phyloP scores from a whole-genome alignment of 2,888 invertebrate genomes.

The Acanthopleura granulata region DNA sequence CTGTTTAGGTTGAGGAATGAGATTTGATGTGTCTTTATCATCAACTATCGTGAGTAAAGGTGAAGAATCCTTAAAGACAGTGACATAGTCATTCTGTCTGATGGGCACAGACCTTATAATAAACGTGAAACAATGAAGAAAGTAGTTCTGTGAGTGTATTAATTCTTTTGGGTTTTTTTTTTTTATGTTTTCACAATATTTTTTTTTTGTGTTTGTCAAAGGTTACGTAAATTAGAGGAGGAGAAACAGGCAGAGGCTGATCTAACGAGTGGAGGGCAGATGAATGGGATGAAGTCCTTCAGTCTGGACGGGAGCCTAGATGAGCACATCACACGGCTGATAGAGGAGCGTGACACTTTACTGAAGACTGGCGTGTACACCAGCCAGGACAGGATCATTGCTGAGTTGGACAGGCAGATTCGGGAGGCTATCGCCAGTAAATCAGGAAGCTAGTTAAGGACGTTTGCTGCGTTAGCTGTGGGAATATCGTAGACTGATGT shows the following conservation, averaged over 20 bases:
- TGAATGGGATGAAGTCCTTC: conserved; percentile 32
- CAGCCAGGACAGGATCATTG: conserved; percentile 68
- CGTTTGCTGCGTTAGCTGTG: no score
- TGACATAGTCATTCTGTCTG: no score
- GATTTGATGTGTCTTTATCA: no score
- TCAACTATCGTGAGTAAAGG: no score
- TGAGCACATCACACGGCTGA: conserved; percentile 65
- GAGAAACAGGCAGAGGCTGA: conserved; percentile 35
- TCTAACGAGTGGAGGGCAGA: conserved; percentile 30
- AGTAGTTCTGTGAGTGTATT: no score
- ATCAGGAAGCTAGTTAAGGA: conserved; percentile 19
- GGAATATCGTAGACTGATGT: no score
- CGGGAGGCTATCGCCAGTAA: conserved; percentile 61
- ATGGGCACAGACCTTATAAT: no score
- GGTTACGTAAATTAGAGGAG: conserved; percentile 58
- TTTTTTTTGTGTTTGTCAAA: conserved; percentile 22
- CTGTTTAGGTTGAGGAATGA: no score
- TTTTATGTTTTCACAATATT: not conserved
- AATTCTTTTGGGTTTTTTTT: no score
- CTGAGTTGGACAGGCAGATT: conserved; percentile 70
- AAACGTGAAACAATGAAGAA: no score
- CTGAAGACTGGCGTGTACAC: conserved; percentile 69
- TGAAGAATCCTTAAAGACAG: no score
- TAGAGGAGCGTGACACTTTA: conserved; percentile 69
- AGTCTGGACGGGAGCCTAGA: conserved; percentile 52